Base-by-base conservation (phyloP, 2,797 vertebrate genomes). In the Sebastes minor region DNA sequence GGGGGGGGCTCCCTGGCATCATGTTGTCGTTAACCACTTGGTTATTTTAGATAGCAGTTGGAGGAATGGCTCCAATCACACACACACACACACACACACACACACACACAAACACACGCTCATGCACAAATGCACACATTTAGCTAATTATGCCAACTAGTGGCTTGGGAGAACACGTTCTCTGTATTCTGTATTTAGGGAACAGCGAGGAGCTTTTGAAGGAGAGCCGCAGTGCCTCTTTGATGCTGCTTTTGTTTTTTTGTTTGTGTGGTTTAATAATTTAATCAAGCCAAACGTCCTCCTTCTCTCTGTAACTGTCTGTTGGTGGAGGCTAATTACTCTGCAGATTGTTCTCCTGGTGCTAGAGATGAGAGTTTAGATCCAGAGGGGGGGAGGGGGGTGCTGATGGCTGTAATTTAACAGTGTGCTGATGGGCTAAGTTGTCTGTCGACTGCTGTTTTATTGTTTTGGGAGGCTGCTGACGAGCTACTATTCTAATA, bases 311-410 rank as follows among this genome's bases (percentile, higher is more conserved):
- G 91, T 93, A 93, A 88, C 91, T 94, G 92, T 95, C 94, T 95
- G 92, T 94, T 94, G 93, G 91, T 92, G 86, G 91, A 92, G 86
- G 92, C 92, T 96, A 96, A 96, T 96, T 96, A 94, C 93, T 94
- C 90, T 88, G 93, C 92, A 95, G 95, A 96, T 95, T 95, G 95
- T 96, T 95, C 94, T 96, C 95, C 92, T 94, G 94, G 91, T 95
- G 94, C 93, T 94, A 83, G 93, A 91, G 89, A 95, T 92, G 94
- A 94, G 92, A 94, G 93, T 95, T 94, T 95, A 93, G 93, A 94
- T 95, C 91, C 92, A 82, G 89, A 75, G 76, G 87, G 91, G 88
- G 84, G 82, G 46, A 64, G 82, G 78, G 8, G 86, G 81, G 71
- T 74, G 89, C 87, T 92, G 92, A 91, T 94, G 92, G 87, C 90